Conservation (phyloP, 2,797 vertebrate genomes). For the Eulemur mongoz region DNA sequence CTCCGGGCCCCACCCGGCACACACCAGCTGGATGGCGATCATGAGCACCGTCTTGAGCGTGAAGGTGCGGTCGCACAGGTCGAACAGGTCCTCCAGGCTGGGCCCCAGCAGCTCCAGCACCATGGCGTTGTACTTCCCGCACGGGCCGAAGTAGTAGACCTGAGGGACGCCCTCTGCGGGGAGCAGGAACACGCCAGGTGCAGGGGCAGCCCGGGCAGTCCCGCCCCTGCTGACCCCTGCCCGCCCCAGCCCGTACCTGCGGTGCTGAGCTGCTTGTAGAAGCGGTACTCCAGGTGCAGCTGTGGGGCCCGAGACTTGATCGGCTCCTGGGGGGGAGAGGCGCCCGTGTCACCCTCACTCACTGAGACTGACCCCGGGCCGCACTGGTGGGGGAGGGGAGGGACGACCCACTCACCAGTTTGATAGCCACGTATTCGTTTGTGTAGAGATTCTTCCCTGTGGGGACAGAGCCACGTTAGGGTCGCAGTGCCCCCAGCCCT, state of each 20-base stretch:
- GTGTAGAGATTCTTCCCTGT: constrained; percentile 98
- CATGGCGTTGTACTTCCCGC: constrained; percentile 99
- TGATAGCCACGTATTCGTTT: constrained; percentile 99
- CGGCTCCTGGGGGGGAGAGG: constrained; percentile 91
- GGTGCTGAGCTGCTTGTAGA: constrained; percentile 99
- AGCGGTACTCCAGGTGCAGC: constrained; percentile 98
- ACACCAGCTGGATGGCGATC: constrained; percentile 99
- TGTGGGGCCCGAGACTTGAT: constrained; percentile 98
- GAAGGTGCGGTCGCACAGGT: constrained; percentile 98
- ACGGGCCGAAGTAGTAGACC: constrained; percentile 99
- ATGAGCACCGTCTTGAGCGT: constrained; percentile 99
- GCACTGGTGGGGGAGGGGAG: accelerated
- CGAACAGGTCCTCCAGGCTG: constrained; percentile 98
- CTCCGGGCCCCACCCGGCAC: background rate
- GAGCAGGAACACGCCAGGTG: too few species aligned
- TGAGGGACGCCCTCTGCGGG: constrained; percentile 98
- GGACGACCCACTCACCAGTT: constrained; percentile 92
- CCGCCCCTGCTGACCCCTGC: background rate
- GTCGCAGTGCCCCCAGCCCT: accelerated
- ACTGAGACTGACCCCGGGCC: background rate
- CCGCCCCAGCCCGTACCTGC: constrained; percentile 87
- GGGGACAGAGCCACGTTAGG: constrained; percentile 2
- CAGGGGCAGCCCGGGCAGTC: background rate
- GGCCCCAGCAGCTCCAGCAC: constrained; percentile 98
- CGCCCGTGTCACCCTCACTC: background rate